Evolutionary conservation across 1,140 invertebrate species (phyloP).

Genomic region (Gryllus bimaculatus): DNA sequence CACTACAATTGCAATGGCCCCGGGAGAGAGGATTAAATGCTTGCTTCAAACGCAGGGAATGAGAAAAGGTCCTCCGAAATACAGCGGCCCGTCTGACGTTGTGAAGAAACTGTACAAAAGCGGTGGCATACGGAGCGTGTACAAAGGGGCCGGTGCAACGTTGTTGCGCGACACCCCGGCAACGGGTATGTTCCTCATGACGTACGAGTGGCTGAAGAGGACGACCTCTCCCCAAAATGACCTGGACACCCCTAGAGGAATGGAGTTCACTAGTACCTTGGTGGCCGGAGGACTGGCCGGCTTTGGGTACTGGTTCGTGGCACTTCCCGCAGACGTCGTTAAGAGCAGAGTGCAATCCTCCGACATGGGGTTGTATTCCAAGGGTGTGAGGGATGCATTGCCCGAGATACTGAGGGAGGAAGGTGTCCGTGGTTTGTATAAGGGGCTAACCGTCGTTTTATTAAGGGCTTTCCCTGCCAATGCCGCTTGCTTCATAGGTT

Average conservation of each 20-base stretch:
- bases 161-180: constrained; percentile 51
- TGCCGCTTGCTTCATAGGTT: constrained; percentile 83
- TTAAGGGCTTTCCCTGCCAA: constrained; percentile 89
- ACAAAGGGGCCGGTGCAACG: constrained; percentile 90
- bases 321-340: constrained; percentile 57
- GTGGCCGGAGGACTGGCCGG: constrained; percentile 60
- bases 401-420: constrained; percentile 67
- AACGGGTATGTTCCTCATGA: constrained; percentile 56
- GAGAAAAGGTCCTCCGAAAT: constrained; percentile 60
- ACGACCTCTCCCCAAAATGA: constrained; percentile 34
- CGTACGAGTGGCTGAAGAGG: constrained; percentile 52
- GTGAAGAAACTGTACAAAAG: constrained; percentile 82
- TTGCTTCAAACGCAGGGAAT: constrained; percentile 76
- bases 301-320: constrained; percentile 56
- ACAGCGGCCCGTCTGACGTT: constrained; percentile 87
- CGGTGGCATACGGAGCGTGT: constrained; percentile 88
- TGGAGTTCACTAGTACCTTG: constrained; percentile 36
- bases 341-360: constrained; percentile 67
- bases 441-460: constrained; percentile 78
- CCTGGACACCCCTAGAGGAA: constrained; percentile 29
- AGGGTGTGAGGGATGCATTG: constrained; percentile 79
- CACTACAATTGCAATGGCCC: constrained; percentile 94
- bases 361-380: constrained; percentile 73
- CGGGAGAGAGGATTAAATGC: constrained; percentile 96
- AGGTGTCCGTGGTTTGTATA: constrained; percentile 69